These are phyloP conservation scores for Macaria notata DNA, from an alignment of 2,888 invertebrate genomes.

Conservation along the genomic window DNA sequence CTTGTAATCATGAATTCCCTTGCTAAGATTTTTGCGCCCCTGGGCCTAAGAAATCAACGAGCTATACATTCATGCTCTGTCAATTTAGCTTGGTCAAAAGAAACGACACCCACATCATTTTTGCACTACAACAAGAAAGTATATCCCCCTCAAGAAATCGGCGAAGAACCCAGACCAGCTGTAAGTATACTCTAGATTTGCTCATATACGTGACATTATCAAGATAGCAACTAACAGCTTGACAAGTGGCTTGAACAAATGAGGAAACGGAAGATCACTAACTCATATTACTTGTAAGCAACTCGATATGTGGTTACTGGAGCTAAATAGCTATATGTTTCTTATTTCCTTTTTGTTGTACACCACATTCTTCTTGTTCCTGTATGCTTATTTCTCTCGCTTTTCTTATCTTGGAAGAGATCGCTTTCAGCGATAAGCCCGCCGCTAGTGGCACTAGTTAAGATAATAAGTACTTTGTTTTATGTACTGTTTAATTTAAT, in stretches of 20 bases:
- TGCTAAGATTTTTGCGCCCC: slow-evolving; percentile 25
- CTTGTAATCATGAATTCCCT: slow-evolving; percentile 38
- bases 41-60: slow-evolving; percentile 31
- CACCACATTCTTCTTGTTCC: too few relatives aligned
- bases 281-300: slow-evolving; percentile 72
- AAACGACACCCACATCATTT: slow-evolving; percentile 80
- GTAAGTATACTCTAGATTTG: slow-evolving; percentile 79
- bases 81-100: slow-evolving; percentile 63
- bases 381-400: too few relatives aligned
- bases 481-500: too few relatives aligned
- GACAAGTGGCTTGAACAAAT: slow-evolving; percentile 87
- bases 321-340: too few relatives aligned
- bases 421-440: too few relatives aligned
- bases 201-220: too few relatives aligned
- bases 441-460: too few relatives aligned
- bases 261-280: slow-evolving; percentile 87
- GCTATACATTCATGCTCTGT: slow-evolving; percentile 54
- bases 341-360: too few relatives aligned
- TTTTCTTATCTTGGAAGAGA: too few relatives aligned
- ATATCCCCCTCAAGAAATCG: slow-evolving; percentile 89
- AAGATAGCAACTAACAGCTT: too few relatives aligned
- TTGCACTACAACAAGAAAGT: slow-evolving; percentile 87
- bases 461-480: too few relatives aligned
- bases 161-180: slow-evolving; percentile 90
- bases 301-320: too few relatives aligned